Evolutionary conservation across 2,113 vertebrate genomes (phyloP).

Genomic region (Salvelinus namaycush): DNA sequence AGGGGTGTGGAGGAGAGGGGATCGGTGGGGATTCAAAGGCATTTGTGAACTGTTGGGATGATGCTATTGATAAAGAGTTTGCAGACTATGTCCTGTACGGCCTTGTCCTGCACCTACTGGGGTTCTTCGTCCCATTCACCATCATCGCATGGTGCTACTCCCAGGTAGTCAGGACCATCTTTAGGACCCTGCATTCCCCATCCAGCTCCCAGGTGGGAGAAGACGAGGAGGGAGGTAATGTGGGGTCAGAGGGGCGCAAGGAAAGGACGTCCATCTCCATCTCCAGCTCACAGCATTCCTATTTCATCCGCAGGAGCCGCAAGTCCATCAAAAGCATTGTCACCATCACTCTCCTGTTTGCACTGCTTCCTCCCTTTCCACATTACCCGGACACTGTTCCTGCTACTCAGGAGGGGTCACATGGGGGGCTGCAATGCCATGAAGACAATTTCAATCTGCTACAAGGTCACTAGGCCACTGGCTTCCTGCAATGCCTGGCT

Average conservation of each 20-base stretch:
- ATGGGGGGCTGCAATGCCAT: slow-evolving; percentile 69
- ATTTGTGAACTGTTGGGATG: slow-evolving; percentile 79
- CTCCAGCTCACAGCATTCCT: slow-evolving; percentile 69
- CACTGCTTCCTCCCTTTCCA: slow-evolving; percentile 82
- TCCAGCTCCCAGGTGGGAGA: slow-evolving; percentile 50
- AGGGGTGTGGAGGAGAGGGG: neutral
- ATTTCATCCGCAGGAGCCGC: slow-evolving; percentile 70
- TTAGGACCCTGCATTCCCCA: slow-evolving; percentile 70
- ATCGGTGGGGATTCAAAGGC: neutral
- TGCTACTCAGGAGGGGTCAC: slow-evolving; percentile 71
- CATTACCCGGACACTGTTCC: slow-evolving; percentile 78
- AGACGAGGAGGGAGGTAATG: slow-evolving; percentile 40
- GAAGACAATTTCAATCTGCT: slow-evolving; percentile 78
- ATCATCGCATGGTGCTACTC: slow-evolving; percentile 83
- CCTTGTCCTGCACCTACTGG: slow-evolving; percentile 75
- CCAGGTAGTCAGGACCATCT: slow-evolving; percentile 76
- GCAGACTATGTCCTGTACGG: slow-evolving; percentile 79
- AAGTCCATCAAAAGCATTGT: slow-evolving; percentile 81
- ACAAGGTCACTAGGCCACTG: slow-evolving; percentile 80
- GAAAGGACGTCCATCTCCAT: slow-evolving; percentile 62
- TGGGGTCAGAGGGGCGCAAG: slow-evolving; percentile 26
- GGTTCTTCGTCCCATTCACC: slow-evolving; percentile 79
- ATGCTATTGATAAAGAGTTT: slow-evolving; percentile 78
- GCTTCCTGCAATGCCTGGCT: slow-evolving; percentile 82
- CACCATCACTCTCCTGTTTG: slow-evolving; percentile 80